phyloP scores from a whole-genome alignment of 2,797 vertebrate species.

The Alca torda region DNA sequence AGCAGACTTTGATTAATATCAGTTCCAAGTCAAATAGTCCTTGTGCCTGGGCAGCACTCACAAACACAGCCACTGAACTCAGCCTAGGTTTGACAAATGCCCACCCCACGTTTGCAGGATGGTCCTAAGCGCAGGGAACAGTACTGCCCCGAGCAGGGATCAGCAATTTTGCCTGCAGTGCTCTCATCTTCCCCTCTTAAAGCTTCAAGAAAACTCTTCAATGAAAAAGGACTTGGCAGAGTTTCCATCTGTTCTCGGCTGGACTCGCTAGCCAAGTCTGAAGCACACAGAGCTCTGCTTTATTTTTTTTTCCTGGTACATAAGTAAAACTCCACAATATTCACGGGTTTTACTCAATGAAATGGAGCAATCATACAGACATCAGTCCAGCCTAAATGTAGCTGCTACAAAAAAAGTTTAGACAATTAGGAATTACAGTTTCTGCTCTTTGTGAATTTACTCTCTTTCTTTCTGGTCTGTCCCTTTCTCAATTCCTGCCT shows the following conservation, averaged over 20 bases:
- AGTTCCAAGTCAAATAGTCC: neutral
- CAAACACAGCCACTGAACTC: neutral
- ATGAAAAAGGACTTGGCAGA: conserved; percentile 59
- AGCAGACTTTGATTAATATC: neutral
- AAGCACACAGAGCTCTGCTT: conserved; percentile 15
- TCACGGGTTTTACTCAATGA: neutral
- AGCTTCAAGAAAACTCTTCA: conserved; percentile 64
- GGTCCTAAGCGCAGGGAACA: neutral
- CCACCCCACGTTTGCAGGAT: neutral
- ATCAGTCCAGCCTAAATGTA: conserved; percentile 38
- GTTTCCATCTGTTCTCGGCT: conserved; percentile 64
- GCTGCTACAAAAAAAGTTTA: conserved; percentile 36
- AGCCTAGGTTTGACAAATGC: neutral
- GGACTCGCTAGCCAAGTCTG: neutral
- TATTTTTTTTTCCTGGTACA: neutral
- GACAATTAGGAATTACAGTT: neutral
- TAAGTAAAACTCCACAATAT: neutral
- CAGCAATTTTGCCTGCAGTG: neutral
- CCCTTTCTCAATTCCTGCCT: neutral
- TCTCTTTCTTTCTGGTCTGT: neutral
- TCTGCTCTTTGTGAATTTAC: conserved; percentile 1
- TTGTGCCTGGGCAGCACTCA: neutral
- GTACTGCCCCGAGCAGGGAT: neutral
- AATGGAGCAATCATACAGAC: neutral
- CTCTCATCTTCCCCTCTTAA: neutral